Evolutionary conservation across 2,888 invertebrate species (phyloP).

Genomic region (Tipula confusa): DNA sequence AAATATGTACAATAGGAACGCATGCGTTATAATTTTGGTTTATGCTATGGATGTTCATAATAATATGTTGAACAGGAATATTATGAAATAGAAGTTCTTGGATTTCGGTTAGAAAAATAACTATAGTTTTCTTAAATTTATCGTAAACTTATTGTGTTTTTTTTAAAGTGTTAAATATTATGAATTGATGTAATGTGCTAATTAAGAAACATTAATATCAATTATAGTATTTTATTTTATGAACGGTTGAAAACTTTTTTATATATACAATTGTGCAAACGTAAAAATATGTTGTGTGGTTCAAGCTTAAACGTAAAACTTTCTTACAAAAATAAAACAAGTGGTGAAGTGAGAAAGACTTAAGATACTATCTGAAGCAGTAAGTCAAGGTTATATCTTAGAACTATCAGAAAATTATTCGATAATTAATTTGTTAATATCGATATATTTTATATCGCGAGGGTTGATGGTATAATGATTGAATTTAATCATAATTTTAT

Average conservation of each 20-base stretch:
- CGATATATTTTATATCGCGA: too few relatives aligned
- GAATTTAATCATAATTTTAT: too few relatives aligned
- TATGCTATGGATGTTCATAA: background rate
- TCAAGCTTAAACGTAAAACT: too few relatives aligned
- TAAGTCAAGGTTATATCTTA: too few relatives aligned
- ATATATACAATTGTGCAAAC: background rate
- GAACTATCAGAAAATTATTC: too few relatives aligned
- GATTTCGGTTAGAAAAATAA: background rate
- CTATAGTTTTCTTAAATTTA: background rate
- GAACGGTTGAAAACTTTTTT: background rate
- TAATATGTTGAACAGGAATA: too few relatives aligned
- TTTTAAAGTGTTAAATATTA: background rate
- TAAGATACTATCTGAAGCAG: too few relatives aligned
- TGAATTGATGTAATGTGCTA: background rate
- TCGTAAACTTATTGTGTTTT: background rate
- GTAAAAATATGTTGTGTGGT: background rate
- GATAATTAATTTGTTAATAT: too few relatives aligned
- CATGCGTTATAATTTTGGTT: slow-evolving; percentile 12
- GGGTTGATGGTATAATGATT: too few relatives aligned
- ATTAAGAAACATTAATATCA: background rate
- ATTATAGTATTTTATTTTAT: background rate
- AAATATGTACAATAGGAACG: background rate
- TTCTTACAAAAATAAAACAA: too few relatives aligned
- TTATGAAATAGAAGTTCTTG: background rate
- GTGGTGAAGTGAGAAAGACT: too few relatives aligned